These are phyloP conservation scores for Todiramphus saurophagus DNA, from an alignment of 2,113 vertebrate species.

Conservation along the genomic window DNA sequence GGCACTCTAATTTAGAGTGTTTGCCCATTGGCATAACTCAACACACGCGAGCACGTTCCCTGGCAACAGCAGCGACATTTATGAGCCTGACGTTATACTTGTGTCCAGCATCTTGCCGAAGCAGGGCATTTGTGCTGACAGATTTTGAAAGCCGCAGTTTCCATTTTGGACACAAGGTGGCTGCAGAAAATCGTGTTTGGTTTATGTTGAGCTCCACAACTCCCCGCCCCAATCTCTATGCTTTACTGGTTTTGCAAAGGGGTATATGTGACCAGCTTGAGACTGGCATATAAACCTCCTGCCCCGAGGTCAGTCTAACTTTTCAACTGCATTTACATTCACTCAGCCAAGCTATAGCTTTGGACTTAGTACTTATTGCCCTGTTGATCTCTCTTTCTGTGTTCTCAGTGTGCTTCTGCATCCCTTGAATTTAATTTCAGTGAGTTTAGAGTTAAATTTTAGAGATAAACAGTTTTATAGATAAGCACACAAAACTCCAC, in stretches of 20 bases:
- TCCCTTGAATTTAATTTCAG: not conserved
- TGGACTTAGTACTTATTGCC: not conserved
- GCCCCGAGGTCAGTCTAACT: rapidly evolving
- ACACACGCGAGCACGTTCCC: not conserved
- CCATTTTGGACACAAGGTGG: slow-evolving; percentile 31
- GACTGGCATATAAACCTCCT: no score
- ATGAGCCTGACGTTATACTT: rapidly evolving
- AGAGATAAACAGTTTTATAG: not conserved
- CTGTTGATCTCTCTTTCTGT: not conserved
- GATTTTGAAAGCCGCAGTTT: not conserved
- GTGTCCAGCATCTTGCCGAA: not conserved
- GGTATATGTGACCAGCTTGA: not conserved
- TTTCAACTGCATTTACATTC: not conserved
- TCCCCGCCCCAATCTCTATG: rapidly evolving
- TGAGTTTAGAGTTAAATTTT: not conserved
- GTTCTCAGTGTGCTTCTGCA: not conserved
- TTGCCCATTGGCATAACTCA: not conserved
- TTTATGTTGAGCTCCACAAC: not conserved
- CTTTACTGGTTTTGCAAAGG: not conserved
- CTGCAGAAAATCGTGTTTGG: slow-evolving; percentile 21
- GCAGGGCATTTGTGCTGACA: rapidly evolving
- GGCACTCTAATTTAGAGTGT: not conserved
- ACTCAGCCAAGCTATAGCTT: not conserved
- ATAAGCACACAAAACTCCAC: not conserved
- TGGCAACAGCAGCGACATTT: not conserved